phyloP scores from a whole-genome alignment of 1,140 invertebrate genomes.

The Tetraneura akinire region DNA sequence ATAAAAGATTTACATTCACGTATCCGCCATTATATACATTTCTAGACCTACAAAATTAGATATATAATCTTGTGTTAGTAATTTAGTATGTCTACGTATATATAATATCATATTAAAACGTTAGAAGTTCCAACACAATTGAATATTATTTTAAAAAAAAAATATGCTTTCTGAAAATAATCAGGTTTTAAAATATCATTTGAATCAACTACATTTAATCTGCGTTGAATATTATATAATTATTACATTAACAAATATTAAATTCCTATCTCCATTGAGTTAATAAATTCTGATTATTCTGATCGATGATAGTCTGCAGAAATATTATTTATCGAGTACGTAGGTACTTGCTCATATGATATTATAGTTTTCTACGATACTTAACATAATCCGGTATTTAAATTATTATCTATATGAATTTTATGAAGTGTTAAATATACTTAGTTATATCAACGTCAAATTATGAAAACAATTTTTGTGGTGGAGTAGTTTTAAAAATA shows the following conservation, averaged over 20 bases:
- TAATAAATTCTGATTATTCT: background rate
- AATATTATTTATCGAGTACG: background rate
- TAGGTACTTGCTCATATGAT: background rate
- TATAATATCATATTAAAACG: background rate
- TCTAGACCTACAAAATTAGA: background rate
- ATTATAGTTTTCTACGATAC: background rate
- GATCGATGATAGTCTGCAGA: background rate
- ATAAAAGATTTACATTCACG: background rate
- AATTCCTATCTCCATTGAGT: background rate
- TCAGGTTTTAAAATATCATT: background rate
- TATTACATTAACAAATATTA: no score
- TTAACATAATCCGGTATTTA: background rate
- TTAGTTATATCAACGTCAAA: no score
- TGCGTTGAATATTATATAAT: background rate
- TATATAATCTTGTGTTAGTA: no score
- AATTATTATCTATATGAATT: background rate
- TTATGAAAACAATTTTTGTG: no score
- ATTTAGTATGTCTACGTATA: background rate
- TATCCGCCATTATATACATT: background rate
- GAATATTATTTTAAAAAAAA: background rate
- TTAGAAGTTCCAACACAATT: background rate
- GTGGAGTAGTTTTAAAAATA: no score
- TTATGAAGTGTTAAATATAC: no score
- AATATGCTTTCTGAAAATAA: background rate
- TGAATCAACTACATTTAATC: background rate